Percentiles rank a stretch among this genome's conserved stretches.
Conservation (phyloP, 2,888 invertebrate species). For the Ophonus ardosiacus region DNA sequence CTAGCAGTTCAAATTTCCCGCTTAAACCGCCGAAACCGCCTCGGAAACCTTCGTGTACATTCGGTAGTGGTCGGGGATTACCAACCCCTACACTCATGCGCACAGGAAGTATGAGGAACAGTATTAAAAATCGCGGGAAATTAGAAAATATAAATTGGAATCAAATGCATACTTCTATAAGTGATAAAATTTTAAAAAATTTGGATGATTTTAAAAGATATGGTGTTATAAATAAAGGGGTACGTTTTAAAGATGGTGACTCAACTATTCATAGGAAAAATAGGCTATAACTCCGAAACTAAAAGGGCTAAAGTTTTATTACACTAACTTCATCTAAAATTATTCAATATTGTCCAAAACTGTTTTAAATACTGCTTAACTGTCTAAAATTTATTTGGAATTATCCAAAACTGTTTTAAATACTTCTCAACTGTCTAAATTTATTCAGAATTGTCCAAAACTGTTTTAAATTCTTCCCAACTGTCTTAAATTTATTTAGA, state of each 20-base stretch:
- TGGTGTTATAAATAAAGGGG: background rate
- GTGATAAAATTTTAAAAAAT: conserved; percentile 41
- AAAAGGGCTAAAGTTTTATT: too few relatives aligned
- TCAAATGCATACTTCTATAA: background rate
- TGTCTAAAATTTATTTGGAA: too few relatives aligned
- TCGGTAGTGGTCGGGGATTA: conserved; percentile 72
- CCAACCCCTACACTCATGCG: conserved; percentile 72
- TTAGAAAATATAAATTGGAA: conserved; percentile 18
- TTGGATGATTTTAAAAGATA: conserved; percentile 35
- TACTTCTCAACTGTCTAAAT: too few relatives aligned
- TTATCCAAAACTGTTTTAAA: too few relatives aligned
- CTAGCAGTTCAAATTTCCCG: conserved; percentile 70
- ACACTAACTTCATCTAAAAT: too few relatives aligned
- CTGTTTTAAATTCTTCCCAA: too few relatives aligned
- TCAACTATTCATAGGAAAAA: too few relatives aligned
- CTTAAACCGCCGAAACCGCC: conserved; percentile 77
- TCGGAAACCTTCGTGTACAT: conserved; percentile 69
- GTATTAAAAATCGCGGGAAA: conserved; percentile 66
- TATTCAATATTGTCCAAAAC: too few relatives aligned
- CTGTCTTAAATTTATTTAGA: too few relatives aligned
- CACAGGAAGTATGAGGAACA: conserved; percentile 75
- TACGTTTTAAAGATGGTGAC: background rate
- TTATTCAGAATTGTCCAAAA: too few relatives aligned
- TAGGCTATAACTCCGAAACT: too few relatives aligned
- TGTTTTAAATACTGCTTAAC: too few relatives aligned